Conservation (phyloP, 1,140 invertebrate species). For the Drosophila obscura region DNA sequence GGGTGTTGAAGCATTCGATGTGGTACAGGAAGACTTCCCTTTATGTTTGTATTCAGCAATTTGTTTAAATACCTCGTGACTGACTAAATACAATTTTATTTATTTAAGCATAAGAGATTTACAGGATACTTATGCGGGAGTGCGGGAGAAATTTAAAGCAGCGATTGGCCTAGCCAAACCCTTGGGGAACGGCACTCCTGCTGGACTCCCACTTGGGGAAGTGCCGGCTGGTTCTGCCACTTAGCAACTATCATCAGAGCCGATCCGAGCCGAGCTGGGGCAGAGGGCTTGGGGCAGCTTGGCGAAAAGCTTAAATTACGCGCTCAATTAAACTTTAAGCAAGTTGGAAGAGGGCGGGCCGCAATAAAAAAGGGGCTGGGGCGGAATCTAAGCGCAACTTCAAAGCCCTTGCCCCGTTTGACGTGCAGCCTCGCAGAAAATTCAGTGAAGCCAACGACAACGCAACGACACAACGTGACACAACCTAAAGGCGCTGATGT, state of each 20-base stretch:
- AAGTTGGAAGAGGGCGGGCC: conserved; percentile 49
- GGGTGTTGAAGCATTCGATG: neutral
- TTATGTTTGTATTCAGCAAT: conserved; percentile 11
- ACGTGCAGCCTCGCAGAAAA: conserved; percentile 79
- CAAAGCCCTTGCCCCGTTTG: conserved; percentile 72
- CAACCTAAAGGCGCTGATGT: conserved; percentile 1
- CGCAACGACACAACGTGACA: conserved; percentile 13
- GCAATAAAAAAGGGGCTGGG: conserved; percentile 23
- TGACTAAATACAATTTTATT: conserved; percentile 31
- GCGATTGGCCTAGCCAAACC: conserved; percentile 2
- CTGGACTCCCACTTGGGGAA: neutral
- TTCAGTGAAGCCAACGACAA: conserved; percentile 59
- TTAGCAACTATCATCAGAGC: conserved; percentile 61
- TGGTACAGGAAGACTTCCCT: neutral
- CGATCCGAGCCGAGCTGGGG: conserved; percentile 3
- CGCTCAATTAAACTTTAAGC: conserved; percentile 80
- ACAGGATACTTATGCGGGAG: neutral
- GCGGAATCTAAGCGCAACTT: conserved; percentile 61
- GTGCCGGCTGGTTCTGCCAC: conserved; percentile 40
- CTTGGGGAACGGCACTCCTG: neutral
- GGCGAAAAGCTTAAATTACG: conserved; percentile 77
- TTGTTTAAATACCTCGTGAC: neutral
- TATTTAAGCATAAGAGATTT: conserved; percentile 25
- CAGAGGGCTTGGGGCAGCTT: conserved; percentile 35
- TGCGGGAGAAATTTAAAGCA: conserved; percentile 6